A percentile compares a stretch with the other conserved stretches of the same genome.
These are phyloP conservation scores for Brachylomia viminalis DNA, from an alignment of 2,888 invertebrate genomes.

Conservation along the genomic window DNA sequence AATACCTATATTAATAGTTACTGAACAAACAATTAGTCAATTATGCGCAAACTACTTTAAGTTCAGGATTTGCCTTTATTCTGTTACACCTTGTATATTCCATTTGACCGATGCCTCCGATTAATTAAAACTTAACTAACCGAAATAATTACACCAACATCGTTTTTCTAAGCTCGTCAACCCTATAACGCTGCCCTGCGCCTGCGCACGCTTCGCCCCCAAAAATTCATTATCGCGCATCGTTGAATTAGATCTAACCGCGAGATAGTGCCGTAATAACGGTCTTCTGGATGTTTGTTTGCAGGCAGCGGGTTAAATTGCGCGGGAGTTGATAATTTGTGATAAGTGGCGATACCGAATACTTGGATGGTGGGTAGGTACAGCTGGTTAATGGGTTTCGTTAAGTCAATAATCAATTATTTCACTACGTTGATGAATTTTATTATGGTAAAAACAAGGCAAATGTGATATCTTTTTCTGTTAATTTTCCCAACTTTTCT, in stretches of 20 bases:
- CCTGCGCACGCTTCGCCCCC: slow-evolving; percentile 65
- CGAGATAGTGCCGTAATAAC: slow-evolving; percentile 78
- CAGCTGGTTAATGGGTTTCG: slow-evolving; percentile 42
- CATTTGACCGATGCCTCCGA: not conserved
- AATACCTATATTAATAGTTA: no score
- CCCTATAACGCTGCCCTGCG: slow-evolving; percentile 58
- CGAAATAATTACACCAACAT: slow-evolving; percentile 41
- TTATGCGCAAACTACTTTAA: no score
- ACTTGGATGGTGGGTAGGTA: slow-evolving; percentile 30
- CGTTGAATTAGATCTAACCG: slow-evolving; percentile 81
- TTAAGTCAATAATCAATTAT: slow-evolving; percentile 47
- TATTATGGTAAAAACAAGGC: not conserved
- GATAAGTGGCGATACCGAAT: slow-evolving; percentile 52
- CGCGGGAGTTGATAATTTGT: slow-evolving; percentile 64
- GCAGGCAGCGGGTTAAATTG: slow-evolving; percentile 55
- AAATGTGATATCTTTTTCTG: not conserved
- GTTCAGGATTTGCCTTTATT: no score
- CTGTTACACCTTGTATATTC: no score
- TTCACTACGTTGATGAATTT: not conserved
- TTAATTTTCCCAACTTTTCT: not conserved
- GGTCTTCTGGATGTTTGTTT: slow-evolving; percentile 70
- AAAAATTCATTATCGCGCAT: slow-evolving; percentile 75
- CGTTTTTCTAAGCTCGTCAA: slow-evolving; percentile 51
- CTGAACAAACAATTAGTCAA: no score
- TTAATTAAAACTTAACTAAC: slow-evolving; percentile 35